Evolutionary conservation across 2,888 invertebrate genomes (phyloP).

Genomic region (Brachyopa scutellaris): DNA sequence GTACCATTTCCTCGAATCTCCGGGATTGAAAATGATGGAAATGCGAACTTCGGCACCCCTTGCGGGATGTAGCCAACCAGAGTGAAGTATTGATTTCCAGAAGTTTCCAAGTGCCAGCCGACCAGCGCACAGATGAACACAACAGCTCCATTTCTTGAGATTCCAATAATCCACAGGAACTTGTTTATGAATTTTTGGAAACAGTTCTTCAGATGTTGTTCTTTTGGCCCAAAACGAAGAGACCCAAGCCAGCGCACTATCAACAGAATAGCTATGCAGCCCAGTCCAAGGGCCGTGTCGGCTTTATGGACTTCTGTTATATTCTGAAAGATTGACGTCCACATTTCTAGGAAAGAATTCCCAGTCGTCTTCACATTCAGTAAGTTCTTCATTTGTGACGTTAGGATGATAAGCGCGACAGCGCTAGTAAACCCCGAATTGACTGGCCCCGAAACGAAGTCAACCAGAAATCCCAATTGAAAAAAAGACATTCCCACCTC

Average conservation of each 20-base stretch:
- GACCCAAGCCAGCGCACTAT: constrained; percentile 88
- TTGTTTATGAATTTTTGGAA: constrained; percentile 85
- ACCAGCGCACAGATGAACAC: constrained; percentile 88
- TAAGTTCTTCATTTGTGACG: constrained; percentile 92
- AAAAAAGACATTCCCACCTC: constrained; percentile 91
- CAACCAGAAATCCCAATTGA: constrained; percentile 92
- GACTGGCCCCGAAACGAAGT: constrained; percentile 95
- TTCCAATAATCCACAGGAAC: constrained; percentile 88
- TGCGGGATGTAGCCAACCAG: constrained; percentile 88
- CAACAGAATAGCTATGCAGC: constrained; percentile 88
- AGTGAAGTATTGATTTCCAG: constrained; percentile 82
- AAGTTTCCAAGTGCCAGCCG: constrained; percentile 85
- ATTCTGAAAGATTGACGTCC: constrained; percentile 88
- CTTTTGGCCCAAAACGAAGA: constrained; percentile 84
- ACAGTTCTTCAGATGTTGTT: constrained; percentile 79
- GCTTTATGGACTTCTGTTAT: constrained; percentile 86
- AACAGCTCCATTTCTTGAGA: constrained; percentile 91
- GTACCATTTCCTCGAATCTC: constrained; percentile 77
- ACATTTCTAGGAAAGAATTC: constrained; percentile 89
- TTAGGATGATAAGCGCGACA: constrained; percentile 92
- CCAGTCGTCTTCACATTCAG: constrained; percentile 88
- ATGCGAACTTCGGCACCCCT: constrained; percentile 86
- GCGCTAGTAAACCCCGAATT: constrained; percentile 95
- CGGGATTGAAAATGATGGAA: constrained; percentile 86
- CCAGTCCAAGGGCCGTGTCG: constrained; percentile 89